Evolutionary conservation across 2,797 vertebrate species (phyloP).

Genomic region (Perodicticus potto): DNA sequence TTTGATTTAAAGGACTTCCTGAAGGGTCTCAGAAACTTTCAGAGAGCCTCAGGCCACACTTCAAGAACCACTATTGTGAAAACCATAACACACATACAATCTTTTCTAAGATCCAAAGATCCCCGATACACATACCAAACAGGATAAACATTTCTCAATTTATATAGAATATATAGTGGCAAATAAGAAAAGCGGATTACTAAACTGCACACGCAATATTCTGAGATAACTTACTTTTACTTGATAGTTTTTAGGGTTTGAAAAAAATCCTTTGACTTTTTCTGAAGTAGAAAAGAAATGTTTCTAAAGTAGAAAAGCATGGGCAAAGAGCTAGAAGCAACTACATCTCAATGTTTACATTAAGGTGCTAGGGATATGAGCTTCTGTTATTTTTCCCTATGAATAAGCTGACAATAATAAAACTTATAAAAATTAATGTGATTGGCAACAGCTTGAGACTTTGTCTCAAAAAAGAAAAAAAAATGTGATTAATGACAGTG

Average conservation of each 20-base stretch:
- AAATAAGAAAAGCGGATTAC: neutral
- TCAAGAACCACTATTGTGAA: neutral
- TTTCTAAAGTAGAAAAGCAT: slow-evolving; percentile 4
- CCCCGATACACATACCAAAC: neutral
- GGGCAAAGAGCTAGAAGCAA: neutral
- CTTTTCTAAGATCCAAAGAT: neutral
- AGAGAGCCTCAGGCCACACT: neutral
- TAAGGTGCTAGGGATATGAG: neutral
- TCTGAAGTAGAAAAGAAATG: neutral
- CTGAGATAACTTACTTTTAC: neutral
- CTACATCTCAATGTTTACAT: neutral
- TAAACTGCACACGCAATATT: neutral
- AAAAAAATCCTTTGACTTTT: neutral
- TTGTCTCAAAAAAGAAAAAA: no score
- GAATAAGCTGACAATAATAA: neutral
- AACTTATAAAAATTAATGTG: neutral
- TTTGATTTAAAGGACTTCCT: neutral
- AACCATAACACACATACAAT: neutral
- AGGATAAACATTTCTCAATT: neutral
- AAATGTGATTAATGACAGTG: neutral
- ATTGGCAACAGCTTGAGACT: neutral
- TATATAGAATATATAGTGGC: neutral
- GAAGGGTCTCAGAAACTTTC: neutral
- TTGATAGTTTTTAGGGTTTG: neutral
- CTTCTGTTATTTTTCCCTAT: neutral